phyloP scores from a whole-genome alignment of 2,888 invertebrate species.

The Therioaphis trifolii region DNA sequence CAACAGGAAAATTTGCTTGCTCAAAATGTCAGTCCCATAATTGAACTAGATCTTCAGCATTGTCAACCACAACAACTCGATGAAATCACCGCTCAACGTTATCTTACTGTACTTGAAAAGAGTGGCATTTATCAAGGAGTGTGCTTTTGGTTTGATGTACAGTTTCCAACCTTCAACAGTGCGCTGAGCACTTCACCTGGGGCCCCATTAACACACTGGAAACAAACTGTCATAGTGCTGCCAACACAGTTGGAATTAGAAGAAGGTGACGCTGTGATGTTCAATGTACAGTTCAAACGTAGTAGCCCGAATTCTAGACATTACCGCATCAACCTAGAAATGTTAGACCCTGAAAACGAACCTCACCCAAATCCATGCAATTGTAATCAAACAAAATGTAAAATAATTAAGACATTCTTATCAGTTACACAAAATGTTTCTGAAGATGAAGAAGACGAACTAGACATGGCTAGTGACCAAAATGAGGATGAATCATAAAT shows the following conservation, averaged over 20 bases:
- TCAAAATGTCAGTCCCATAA: constrained; percentile 74
- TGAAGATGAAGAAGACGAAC: constrained; percentile 70
- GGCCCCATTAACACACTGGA: constrained; percentile 77
- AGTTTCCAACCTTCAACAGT: constrained; percentile 74
- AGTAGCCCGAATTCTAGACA: constrained; percentile 71
- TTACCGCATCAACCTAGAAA: constrained; percentile 78
- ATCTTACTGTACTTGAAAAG: constrained; percentile 73
- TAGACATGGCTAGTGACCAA: constrained; percentile 28
- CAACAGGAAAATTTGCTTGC: constrained; percentile 73
- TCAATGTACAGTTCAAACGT: constrained; percentile 75
- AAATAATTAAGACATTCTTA: constrained; percentile 75
- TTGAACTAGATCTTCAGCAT: constrained; percentile 78
- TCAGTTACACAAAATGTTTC: constrained; percentile 67
- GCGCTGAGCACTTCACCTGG: constrained; percentile 74
- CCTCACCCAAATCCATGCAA: constrained; percentile 83
- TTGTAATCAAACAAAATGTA: constrained; percentile 83
- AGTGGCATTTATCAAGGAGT: constrained; percentile 73
- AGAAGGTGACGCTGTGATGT: constrained; percentile 77
- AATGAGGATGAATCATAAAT: background rate
- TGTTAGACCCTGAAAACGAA: constrained; percentile 76
- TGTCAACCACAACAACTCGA: constrained; percentile 74
- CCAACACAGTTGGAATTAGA: constrained; percentile 75
- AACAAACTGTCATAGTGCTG: constrained; percentile 80
- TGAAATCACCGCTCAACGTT: constrained; percentile 73
- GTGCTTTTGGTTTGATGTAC: constrained; percentile 84